Evolutionary conservation across 1,140 invertebrate species (phyloP), one percentile per base, ranked within the genome.

Genomic region (Agrilus planipennis): DNA sequence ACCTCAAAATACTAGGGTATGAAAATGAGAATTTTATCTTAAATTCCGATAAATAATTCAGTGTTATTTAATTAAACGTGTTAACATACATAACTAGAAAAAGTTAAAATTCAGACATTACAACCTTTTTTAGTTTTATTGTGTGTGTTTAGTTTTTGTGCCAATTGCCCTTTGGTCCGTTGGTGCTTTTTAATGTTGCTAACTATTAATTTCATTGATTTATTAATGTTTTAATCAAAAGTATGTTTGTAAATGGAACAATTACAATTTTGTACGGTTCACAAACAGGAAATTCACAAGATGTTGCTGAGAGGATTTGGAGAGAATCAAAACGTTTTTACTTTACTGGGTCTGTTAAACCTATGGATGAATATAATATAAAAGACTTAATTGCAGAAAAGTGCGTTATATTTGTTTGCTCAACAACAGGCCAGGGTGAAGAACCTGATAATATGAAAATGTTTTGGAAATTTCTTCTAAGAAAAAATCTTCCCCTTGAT

Each of bases 391-490:
- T 81, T 4, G 63, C 74, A 20, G 88, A 94, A 63, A 62, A 66
- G 29, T 63, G 89, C 41, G 78, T 87, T 2, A 62, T 97, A 18
- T 93, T 95, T 69, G 79, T 97, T 3, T 86, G 85, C 58, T 77
- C 95, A 12, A 99, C 94, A 2, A 93, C 91, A 10, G 95, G 95
- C 2, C 85, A 97, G 67, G 95, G 94, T 15, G 91, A 96, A 51
- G 81, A 88, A 53, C 94, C 95, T 14, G 79, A 89, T 47, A 97
- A 97, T 62, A 98, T 98, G 93, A 86, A 79, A 60, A 73, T 65
- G 32, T 94, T 93, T 63, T 99, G 94, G 92, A 81, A 76, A 56
- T 85, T 88, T 65, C 62, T 99, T 9, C 60, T 95, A 31, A 69
- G 84, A 30, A 86, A 81, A 62, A 86, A 73, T 60, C 64, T 94